Evolutionary conservation across 2,888 invertebrate genomes (phyloP).

Genomic region (Dynastes hyllus): DNA sequence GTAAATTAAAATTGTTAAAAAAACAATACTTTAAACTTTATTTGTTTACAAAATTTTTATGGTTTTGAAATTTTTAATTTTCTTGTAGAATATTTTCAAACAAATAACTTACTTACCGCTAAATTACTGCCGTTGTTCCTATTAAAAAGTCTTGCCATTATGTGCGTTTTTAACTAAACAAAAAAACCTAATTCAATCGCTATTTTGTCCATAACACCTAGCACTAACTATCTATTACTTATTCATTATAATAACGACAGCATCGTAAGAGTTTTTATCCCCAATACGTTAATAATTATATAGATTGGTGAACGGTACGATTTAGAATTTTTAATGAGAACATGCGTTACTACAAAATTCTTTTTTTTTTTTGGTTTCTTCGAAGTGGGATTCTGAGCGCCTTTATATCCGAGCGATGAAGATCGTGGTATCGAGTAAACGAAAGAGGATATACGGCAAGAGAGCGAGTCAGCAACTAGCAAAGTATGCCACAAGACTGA

Average conservation of each 20-base stretch:
- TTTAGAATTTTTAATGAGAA: constrained; percentile 44
- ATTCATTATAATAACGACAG: constrained; percentile 20
- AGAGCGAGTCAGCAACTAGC: constrained; percentile 34
- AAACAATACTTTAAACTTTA: not conserved
- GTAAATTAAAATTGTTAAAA: not conserved
- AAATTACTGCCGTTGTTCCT: constrained; percentile 23
- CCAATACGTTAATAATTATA: constrained; percentile 7
- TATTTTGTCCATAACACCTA: constrained; percentile 41
- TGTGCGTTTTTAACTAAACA: constrained; percentile 28
- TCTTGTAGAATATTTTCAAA: too few species aligned
- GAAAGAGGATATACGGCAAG: not conserved
- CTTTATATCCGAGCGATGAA: constrained; percentile 36
- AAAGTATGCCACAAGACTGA: constrained; percentile 58
- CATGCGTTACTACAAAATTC: constrained; percentile 31
- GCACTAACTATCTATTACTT: constrained; percentile 32
- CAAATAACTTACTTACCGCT: constrained; percentile 24
- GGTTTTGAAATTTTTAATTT: too few species aligned
- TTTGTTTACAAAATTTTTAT: too few species aligned
- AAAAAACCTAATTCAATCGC: constrained; percentile 3
- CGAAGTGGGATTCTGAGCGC: constrained; percentile 28
- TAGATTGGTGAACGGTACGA: constrained; percentile 17
- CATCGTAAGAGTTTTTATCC: constrained; percentile 24
- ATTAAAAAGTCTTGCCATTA: constrained; percentile 34
- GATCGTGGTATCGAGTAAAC: constrained; percentile 27
- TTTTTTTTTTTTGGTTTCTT: constrained; percentile 31